phyloP scores from a whole-genome alignment of 2,113 vertebrate species.

The Acrocephalus kingi region DNA sequence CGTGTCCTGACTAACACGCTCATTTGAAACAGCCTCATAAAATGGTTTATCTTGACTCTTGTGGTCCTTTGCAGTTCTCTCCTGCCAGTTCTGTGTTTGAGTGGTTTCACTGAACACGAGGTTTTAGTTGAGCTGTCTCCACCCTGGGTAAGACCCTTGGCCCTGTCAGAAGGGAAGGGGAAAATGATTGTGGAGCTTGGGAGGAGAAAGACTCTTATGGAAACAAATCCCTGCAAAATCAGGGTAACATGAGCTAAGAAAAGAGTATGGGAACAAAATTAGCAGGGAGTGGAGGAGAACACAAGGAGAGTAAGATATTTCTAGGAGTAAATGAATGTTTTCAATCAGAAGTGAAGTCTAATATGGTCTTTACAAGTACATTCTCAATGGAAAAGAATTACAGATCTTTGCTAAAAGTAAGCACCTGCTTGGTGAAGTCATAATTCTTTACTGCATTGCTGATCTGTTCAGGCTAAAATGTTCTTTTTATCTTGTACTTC shows the following conservation, averaged over 20 bases:
- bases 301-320: neutral
- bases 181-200: neutral
- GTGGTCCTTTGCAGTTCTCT: neutral
- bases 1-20: neutral
- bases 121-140: neutral
- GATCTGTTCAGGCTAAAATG: neutral
- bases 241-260: neutral
- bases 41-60: neutral
- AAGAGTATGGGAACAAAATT: neutral
- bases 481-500: neutral
- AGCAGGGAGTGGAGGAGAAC: neutral
- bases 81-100: neutral
- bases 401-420: neutral
- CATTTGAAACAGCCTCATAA: neutral
- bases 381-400: neutral
- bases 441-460: neutral
- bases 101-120: accelerated
- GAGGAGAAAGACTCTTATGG: neutral
- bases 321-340: neutral
- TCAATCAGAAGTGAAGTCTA: neutral
- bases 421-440: neutral
- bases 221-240: neutral
- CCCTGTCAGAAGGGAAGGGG: neutral
- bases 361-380: neutral
- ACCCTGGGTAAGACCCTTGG: neutral